These are phyloP conservation scores for Protophormia terraenovae DNA, from an alignment of 2,888 invertebrate genomes.

Conservation along the genomic window DNA sequence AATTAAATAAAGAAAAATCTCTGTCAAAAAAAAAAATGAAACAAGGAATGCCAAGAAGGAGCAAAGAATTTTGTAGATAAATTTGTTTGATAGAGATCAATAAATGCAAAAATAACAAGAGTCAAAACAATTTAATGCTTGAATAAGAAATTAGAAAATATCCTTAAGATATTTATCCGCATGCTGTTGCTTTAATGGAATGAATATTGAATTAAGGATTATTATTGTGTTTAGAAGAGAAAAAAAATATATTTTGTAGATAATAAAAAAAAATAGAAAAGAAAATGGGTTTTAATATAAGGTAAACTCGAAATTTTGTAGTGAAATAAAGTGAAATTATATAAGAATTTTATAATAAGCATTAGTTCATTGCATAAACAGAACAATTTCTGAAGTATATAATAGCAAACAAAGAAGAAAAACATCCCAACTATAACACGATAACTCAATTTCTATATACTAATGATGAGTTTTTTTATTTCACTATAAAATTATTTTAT, in stretches of 20 bases:
- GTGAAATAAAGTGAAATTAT: no score
- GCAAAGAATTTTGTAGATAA: constrained; percentile 41
- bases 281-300: neutral
- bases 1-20: constrained; percentile 55
- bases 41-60: neutral
- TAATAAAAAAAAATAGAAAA: neutral
- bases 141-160: constrained; percentile 79
- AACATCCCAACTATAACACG: no score
- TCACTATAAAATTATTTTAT: neutral
- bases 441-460: no score
- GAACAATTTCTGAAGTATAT: no score
- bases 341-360: no score
- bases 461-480: no score
- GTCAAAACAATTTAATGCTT: constrained; percentile 81
- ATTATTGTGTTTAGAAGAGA: no score
- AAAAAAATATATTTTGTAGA: no score
- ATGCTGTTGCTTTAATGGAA: constrained; percentile 29
- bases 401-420: no score
- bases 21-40: constrained; percentile 16
- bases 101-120: constrained; percentile 70
- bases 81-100: constrained; percentile 63
- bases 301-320: no score
- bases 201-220: constrained; percentile 46
- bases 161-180: constrained; percentile 53
- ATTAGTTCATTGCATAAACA: no score